These are phyloP conservation scores for Neoseiulus cucumeris DNA, from an alignment of 1,140 invertebrate species.

Conservation along the genomic window DNA sequence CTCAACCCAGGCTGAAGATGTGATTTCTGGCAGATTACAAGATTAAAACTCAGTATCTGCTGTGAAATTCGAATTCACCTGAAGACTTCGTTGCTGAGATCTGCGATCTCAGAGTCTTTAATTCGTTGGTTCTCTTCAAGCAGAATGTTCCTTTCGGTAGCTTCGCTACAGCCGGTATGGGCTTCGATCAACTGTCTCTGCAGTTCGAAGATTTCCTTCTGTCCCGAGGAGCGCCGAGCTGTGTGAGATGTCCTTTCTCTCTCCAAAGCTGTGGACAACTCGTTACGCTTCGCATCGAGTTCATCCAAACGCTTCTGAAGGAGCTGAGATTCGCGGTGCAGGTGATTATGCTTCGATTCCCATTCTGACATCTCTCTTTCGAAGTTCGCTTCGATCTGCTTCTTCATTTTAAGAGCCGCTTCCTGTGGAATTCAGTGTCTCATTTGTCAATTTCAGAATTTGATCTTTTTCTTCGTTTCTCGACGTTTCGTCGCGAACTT, in stretches of 20 bases:
- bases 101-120: not conserved
- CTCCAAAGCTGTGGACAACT: not conserved
- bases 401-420: not conserved
- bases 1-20: too few relatives aligned
- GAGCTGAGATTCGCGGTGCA: not conserved
- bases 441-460: too few relatives aligned
- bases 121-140: not conserved
- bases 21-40: too few relatives aligned
- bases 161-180: not conserved
- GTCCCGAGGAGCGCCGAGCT: not conserved
- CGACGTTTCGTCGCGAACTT: too few relatives aligned
- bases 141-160: not conserved
- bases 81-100: too few relatives aligned
- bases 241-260: not conserved
- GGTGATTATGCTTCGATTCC: not conserved
- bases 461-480: too few relatives aligned
- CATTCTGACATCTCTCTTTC: not conserved
- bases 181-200: not conserved
- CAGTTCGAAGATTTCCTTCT: not conserved
- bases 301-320: not conserved
- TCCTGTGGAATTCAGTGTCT: not conserved
- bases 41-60: too few relatives aligned
- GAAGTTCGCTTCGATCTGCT: not conserved
- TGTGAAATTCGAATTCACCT: too few relatives aligned
- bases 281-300: not conserved